These are phyloP conservation scores for Leptobrachium leishanense DNA, from an alignment of 2,113 vertebrate species.

Conservation along the genomic window DNA sequence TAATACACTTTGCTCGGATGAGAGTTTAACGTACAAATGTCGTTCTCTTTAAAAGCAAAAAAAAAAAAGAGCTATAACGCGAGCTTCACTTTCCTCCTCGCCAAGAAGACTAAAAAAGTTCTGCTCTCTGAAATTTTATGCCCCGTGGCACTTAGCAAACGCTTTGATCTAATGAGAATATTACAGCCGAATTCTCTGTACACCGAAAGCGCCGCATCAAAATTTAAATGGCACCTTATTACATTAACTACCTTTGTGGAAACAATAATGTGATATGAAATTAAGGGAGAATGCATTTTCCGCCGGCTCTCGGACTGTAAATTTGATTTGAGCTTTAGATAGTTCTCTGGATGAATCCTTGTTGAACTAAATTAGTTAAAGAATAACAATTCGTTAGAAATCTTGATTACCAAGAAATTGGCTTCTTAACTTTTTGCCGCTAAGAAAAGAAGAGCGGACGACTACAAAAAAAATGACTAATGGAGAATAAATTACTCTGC, in stretches of 20 bases:
- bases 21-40: background rate
- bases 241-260: conserved; percentile 34
- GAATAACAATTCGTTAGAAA: background rate
- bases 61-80: no score
- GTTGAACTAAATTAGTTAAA: conserved; percentile 16
- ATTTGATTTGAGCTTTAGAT: conserved; percentile 31
- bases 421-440: background rate
- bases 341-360: background rate
- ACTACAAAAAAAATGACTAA: background rate
- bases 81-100: background rate
- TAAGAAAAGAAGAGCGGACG: background rate
- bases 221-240: conserved; percentile 40
- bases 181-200: conserved; percentile 17
- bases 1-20: background rate
- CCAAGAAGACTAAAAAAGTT: background rate
- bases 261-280: conserved; percentile 39
- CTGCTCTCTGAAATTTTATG: background rate
- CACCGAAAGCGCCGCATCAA: conserved; percentile 30
- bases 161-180: conserved; percentile 40
- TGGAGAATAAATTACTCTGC: no score
- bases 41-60: background rate
- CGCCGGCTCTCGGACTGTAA: conserved; percentile 10
- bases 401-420: background rate
- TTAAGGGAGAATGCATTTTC: conserved; percentile 29
- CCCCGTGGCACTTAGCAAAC: conserved; percentile 31